A percentile compares a stretch with the other conserved stretches of the same genome.
Evolutionary conservation across 2,113 vertebrate genomes (phyloP).

Genomic region (Hemiscyllium ocellatum): DNA sequence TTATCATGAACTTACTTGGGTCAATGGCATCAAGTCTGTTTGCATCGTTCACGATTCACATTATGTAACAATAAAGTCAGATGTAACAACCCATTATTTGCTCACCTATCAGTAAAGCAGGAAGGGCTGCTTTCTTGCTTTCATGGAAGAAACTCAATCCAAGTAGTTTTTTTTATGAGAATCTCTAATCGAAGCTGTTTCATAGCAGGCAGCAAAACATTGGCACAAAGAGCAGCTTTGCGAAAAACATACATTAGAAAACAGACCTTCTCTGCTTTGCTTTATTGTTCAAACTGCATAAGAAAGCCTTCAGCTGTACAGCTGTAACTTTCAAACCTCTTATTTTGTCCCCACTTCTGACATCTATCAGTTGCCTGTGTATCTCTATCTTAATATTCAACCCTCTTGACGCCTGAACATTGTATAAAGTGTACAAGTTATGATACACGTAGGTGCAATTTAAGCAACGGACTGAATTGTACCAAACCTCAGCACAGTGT

Average conservation of each 20-base stretch:
- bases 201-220: not conserved
- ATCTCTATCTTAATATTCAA: not conserved
- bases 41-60: not conserved
- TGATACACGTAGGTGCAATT: not conserved
- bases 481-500: too few species aligned
- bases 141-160: not conserved
- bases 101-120: not conserved
- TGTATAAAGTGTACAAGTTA: not conserved
- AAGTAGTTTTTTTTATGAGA: not conserved
- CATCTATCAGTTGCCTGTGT: not conserved
- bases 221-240: not conserved
- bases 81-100: not conserved
- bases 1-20: not conserved
- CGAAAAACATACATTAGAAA: not conserved
- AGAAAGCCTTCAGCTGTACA: not conserved
- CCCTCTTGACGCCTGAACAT: not conserved
- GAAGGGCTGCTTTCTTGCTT: not conserved
- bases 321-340: not conserved
- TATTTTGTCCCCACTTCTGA: not conserved
- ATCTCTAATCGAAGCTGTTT: not conserved
- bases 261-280: not conserved
- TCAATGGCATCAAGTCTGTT: not conserved
- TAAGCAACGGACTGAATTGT: not conserved
- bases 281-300: not conserved
- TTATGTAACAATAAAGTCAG: not conserved